Conservation (phyloP, 2,797 vertebrate genomes). For the Acomys russatus region DNA sequence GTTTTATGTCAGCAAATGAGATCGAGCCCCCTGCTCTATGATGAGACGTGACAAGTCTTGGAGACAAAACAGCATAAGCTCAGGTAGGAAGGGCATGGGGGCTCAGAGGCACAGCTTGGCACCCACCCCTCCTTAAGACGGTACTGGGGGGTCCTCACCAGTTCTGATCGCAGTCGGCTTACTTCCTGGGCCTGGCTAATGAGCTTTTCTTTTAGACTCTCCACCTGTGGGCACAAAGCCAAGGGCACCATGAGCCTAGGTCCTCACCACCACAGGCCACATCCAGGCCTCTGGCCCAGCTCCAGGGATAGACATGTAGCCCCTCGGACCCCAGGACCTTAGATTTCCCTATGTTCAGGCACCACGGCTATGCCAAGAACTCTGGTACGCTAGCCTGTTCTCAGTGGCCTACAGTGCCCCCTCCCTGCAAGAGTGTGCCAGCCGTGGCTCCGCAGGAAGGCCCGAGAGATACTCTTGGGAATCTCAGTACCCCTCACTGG, state of each 20-base stretch:
- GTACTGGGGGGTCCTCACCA: constrained; percentile 89
- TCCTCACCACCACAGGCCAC: not conserved
- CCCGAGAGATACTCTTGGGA: not conserved
- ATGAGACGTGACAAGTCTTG: not conserved
- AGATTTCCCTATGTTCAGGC: not conserved
- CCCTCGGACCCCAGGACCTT: not conserved
- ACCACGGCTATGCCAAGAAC: not conserved
- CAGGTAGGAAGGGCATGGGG: too few relatives aligned
- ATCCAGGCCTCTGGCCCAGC: not conserved
- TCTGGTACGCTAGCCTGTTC: not conserved
- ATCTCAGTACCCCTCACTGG: not conserved
- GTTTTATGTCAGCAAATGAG: not conserved
- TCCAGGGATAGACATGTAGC: too few relatives aligned
- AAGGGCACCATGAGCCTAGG: not conserved
- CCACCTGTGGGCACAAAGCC: constrained; percentile 90
- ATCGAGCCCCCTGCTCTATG: not conserved
- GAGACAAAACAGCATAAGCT: not conserved
- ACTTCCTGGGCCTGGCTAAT: constrained; percentile 94
- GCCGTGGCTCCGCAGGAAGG: not conserved
- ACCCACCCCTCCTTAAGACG: fast-evolving
- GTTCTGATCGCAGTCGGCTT: constrained; percentile 93
- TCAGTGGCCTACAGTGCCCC: not conserved
- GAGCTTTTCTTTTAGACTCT: constrained; percentile 94
- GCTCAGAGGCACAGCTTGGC: not conserved
- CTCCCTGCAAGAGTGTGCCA: not conserved